These are phyloP conservation scores for Ispidina lecontei DNA, from an alignment of 2,797 vertebrate genomes.

Conservation along the genomic window DNA sequence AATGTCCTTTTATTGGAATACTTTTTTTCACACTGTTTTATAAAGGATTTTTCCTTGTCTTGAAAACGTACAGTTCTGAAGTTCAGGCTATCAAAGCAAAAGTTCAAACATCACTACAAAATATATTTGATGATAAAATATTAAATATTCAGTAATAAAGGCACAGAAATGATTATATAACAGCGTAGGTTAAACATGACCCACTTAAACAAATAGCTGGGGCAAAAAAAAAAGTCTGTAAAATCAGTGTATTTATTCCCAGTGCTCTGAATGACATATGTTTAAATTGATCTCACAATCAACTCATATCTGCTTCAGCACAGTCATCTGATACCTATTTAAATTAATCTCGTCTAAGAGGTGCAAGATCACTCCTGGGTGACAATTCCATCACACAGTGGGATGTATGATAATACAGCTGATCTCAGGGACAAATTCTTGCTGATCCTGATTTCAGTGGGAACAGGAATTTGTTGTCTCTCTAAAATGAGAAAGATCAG, in stretches of 20 bases:
- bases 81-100: slow-evolving; percentile 68
- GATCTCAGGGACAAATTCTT: slow-evolving; percentile 26
- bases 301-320: slow-evolving; percentile 42
- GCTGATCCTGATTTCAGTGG: slow-evolving; percentile 19
- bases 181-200: slow-evolving; percentile 67
- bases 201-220: slow-evolving; percentile 60
- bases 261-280: slow-evolving; percentile 31
- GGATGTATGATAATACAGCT: slow-evolving; percentile 10
- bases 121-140: slow-evolving; percentile 74
- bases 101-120: slow-evolving; percentile 71
- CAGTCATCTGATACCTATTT: slow-evolving; percentile 51
- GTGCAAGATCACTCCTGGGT: slow-evolving; percentile 30
- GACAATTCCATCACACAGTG: neutral
- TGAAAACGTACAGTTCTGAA: slow-evolving; percentile 59
- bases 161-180: slow-evolving; percentile 68
- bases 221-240: slow-evolving; percentile 16
- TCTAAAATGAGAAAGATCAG: slow-evolving; percentile 10
- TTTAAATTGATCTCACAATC: slow-evolving; percentile 57
- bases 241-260: slow-evolving; percentile 50
- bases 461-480: neutral
- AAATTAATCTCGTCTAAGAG: slow-evolving; percentile 42
- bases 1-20: neutral
- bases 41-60: neutral
- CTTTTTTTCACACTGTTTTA: neutral
- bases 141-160: slow-evolving; percentile 71